Evolutionary conservation across 1,140 invertebrate species (phyloP), one percentile per base, ranked within the genome.

Genomic region (Panagrolaimus sp.): DNA sequence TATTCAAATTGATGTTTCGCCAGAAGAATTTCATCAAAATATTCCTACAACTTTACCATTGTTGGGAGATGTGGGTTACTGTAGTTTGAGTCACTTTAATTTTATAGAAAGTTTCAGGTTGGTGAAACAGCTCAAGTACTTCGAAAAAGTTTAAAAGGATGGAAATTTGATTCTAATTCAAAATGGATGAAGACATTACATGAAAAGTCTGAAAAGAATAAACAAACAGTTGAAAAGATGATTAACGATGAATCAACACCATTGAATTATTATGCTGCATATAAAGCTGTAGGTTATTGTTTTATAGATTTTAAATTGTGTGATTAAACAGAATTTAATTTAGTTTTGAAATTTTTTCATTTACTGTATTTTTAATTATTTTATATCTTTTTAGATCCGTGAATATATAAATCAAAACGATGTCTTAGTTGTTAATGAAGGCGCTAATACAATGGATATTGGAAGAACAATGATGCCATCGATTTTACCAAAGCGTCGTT

Each of bases 401-500:
- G 76, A 80, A 44, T 74, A 80, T 7, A 70, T 85, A 63, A 85
- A 86, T 74, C 63, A 80, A 45, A 77, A 81, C 85, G 90, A 97
- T 85, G 89, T 89, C 20, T 89, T 97, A 3, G 92, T 97, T 77
- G 90, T 96, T n/a, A 95, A 92, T 80, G 94, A 98, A 86, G 94
- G 94, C 47, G 93, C 93, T 11, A 96, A 96, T 82, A 98, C 94
- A 0, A 98, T 98, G 94, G 93, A 96, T 78, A 96, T 96, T 80
- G 92, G 93, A 11, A 87, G 93, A 53, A 89, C 92, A 0, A 89
- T 96, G 84, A 84, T 97, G 16, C 84, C 89, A 2, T 95, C 96
- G 80, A 86, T 87, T 66, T 83, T 89, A 62, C 91, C 93, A 0
- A 85, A 92, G 48, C 92, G 94, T 83, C 87, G 93, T 66, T 72